Conservation (phyloP, 2,113 vertebrate species). For the Elephantulus edwardii region DNA sequence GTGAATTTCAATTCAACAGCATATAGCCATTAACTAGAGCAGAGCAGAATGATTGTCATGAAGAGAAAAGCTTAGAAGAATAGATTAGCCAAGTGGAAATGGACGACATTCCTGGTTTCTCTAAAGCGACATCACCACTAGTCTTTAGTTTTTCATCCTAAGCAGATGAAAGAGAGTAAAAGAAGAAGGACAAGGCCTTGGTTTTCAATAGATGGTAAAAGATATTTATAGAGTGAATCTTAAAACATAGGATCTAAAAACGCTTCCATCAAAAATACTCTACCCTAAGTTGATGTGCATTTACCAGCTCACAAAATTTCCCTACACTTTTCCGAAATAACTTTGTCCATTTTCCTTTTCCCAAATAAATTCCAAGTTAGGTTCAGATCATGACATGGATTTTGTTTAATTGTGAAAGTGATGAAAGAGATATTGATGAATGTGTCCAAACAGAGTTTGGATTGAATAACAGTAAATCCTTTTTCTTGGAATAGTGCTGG, state of each 20-base stretch:
- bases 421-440: background rate
- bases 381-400: background rate
- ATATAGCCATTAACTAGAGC: too few relatives aligned
- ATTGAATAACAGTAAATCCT: background rate
- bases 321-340: background rate
- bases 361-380: background rate
- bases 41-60: background rate
- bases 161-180: constrained; percentile 55
- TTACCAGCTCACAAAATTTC: background rate
- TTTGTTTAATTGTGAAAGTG: constrained; percentile 15
- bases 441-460: background rate
- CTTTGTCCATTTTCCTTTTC: background rate
- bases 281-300: constrained; percentile 45
- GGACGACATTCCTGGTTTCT: constrained; percentile 26
- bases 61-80: background rate
- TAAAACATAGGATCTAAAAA: constrained; percentile 50
- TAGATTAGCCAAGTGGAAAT: background rate
- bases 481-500: too few relatives aligned
- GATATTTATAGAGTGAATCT: constrained; percentile 68
- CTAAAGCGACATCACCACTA: constrained; percentile 20
- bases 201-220: constrained; percentile 50
- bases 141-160: constrained; percentile 62
- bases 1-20: too few relatives aligned
- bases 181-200: constrained; percentile 60
- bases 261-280: constrained; percentile 31